Percentiles rank a stretch among this genome's conserved stretches.
Conservation (phyloP, 2,113 vertebrate species). For the Lophochroa leadbeateri region DNA sequence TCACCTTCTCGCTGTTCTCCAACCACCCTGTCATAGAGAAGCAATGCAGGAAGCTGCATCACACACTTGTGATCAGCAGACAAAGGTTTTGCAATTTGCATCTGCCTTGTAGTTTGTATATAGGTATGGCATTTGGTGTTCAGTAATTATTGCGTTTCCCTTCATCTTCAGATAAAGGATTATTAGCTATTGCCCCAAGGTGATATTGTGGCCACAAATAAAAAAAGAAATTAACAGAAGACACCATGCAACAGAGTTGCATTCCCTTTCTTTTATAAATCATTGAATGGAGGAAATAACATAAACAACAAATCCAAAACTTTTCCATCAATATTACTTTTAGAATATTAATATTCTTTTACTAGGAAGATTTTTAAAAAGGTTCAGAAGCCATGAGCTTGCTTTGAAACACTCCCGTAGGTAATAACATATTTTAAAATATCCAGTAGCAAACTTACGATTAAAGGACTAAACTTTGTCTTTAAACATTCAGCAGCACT, state of each 20-base stretch:
- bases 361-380: background rate
- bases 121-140: background rate
- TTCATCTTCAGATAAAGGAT: background rate
- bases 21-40: background rate
- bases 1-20: background rate
- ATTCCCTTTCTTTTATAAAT: background rate
- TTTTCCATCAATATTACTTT: background rate
- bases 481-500: background rate
- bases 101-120: background rate
- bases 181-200: background rate
- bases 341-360: background rate
- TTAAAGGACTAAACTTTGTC: background rate
- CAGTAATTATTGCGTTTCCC: background rate
- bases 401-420: background rate
- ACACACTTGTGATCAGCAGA: background rate
- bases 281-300: background rate
- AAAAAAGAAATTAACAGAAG: background rate
- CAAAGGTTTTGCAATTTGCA: background rate
- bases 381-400: background rate
- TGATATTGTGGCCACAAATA: background rate
- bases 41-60: background rate
- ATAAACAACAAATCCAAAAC: background rate
- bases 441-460: background rate
- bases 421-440: background rate
- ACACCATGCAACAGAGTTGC: background rate